Base-by-base conservation (phyloP, 2,797 vertebrate genomes). In the Podarcis lilfordi region DNA sequence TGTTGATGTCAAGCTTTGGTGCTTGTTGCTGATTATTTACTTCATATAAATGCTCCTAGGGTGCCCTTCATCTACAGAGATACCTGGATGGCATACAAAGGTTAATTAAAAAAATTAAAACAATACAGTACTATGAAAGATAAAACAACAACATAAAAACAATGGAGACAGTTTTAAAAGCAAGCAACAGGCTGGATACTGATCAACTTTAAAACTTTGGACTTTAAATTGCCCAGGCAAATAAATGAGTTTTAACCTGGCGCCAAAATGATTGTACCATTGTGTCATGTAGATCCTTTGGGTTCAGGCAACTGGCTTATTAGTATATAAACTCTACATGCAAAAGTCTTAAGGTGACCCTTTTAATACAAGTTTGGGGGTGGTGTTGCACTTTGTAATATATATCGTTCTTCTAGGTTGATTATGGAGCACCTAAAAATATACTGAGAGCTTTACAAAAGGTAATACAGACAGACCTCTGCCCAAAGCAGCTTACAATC, bases 401-500 rank as follows among this genome's bases (percentile, higher is more conserved):
- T 66, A 45, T 45, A 69, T 32, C 35, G n/a, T 40, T n/a, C 69
- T 82, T 71, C 66, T 43, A 19, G 64, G 64, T 68, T 82, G 37
- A 29, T 69, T 82, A 55, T 50, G 1, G 15, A 72, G 17, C 66
- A 59, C 50, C 85, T 80, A 86, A 55, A 85, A 86, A 69, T 86
- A 79, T 80, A 59, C 25, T 27, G 8, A 32, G 45, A 80, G 66
- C 50, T 80, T 86, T 80, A 59, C 78, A 37, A 86, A 86, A 86
- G 85, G 19, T 71, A 80, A 86, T 75, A 85, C 71, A 84, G 29
- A 80, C 19, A 86, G 45, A 32, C 68, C 59, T 77, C 77, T 86
- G 45, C 77, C 77, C 77, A 86, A 80, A 86, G 77, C 77, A 59
- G 66, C 23, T 86, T 80, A 80, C 66, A 86, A 17, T 86, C 77